A percentile compares a stretch with the other conserved stretches of the same genome.
Conservation (phyloP, 2,888 invertebrate genomes). For the Leistus spinibarbis region DNA sequence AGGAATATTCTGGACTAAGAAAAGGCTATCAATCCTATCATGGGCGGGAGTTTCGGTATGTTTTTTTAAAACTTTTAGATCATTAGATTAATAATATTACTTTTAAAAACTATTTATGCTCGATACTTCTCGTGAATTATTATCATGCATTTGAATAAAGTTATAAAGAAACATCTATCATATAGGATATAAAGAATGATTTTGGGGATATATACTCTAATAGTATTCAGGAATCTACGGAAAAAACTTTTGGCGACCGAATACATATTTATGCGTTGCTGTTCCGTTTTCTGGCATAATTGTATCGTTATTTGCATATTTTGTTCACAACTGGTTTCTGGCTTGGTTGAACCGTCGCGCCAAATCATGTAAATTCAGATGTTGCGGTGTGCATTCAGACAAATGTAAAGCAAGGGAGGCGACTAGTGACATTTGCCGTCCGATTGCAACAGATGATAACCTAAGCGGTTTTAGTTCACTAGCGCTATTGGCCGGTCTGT, state of each 20-base stretch:
- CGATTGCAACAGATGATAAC: constrained; percentile 30
- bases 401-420: constrained; percentile 12
- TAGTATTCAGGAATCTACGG: too few relatives aligned
- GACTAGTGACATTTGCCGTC: constrained; percentile 1
- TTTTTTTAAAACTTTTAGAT: too few relatives aligned
- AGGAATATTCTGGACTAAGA: too few relatives aligned
- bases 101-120: too few relatives aligned
- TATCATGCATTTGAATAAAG: too few relatives aligned
- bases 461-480: constrained; percentile 5
- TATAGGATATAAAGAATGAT: too few relatives aligned
- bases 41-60: too few relatives aligned
- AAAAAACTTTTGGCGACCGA: neutral
- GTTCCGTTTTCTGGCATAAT: neutral
- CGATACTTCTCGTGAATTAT: too few relatives aligned
- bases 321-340: neutral
- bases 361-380: neutral
- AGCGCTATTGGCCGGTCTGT: constrained; percentile 10
- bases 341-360: neutral
- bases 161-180: too few relatives aligned
- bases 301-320: neutral
- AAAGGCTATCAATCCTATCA: too few relatives aligned
- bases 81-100: too few relatives aligned
- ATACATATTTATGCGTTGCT: neutral
- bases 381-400: constrained; percentile 16
- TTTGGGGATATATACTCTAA: too few relatives aligned